phyloP scores from a whole-genome alignment of 1,140 invertebrate species.

The Nebria ingens region DNA sequence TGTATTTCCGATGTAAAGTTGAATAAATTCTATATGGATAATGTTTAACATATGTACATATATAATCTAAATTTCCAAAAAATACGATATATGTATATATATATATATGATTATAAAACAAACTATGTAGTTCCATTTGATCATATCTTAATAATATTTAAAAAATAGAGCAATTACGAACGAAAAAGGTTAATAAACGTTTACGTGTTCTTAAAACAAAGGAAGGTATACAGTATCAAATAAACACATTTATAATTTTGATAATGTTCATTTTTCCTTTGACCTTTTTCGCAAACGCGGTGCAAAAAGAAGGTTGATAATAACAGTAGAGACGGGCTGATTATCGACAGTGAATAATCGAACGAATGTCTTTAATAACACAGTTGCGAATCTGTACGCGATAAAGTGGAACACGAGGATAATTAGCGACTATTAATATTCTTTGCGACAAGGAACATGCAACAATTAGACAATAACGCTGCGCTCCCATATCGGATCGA shows the following conservation, averaged over 20 bases:
- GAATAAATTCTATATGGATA: too few species aligned
- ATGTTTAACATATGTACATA: too few species aligned
- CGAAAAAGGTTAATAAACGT: too few species aligned
- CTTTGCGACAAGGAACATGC: background rate
- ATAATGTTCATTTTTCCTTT: background rate
- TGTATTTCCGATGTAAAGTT: too few species aligned
- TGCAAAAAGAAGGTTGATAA: background rate
- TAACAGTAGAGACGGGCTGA: background rate
- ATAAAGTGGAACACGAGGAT: background rate
- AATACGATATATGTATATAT: too few species aligned
- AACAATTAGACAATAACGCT: background rate
- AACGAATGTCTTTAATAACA: background rate
- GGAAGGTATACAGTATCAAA: background rate
- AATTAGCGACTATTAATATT: background rate
- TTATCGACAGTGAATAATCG: background rate
- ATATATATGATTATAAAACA: too few species aligned
- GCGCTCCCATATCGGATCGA: too few species aligned
- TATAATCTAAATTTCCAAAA: too few species aligned
- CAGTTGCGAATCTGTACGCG: background rate
- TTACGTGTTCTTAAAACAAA: too few species aligned
- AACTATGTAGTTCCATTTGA: too few species aligned
- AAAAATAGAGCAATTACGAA: too few species aligned
- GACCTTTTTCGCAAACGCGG: background rate
- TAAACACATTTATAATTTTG: background rate
- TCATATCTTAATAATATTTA: too few species aligned